These are phyloP conservation scores for Telmatochromis sp. DNA, from an alignment of 2,113 vertebrate genomes.

Conservation along the genomic window DNA sequence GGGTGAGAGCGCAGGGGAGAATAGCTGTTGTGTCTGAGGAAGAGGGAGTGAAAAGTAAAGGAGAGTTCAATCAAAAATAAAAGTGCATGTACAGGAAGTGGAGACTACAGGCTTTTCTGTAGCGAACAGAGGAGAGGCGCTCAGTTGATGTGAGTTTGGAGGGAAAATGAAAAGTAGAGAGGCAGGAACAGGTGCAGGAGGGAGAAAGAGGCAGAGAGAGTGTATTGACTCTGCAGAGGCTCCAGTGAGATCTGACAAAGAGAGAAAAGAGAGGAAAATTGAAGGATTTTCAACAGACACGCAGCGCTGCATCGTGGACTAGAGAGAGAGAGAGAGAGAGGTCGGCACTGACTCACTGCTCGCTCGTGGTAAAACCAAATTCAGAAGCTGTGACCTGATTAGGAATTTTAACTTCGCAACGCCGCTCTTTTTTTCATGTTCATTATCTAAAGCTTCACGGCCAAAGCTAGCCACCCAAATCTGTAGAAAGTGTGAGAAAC, in stretches of 20 bases:
- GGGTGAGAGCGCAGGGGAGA: background rate
- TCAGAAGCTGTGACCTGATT: background rate
- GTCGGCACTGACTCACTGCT: background rate
- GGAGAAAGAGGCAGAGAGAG: background rate
- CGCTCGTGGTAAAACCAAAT: background rate
- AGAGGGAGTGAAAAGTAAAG: background rate
- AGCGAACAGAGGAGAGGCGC: background rate
- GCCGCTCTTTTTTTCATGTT: background rate
- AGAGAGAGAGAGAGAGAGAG: background rate
- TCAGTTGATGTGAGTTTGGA: background rate
- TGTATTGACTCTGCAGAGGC: background rate
- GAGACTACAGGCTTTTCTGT: background rate
- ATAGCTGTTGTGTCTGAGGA: background rate
- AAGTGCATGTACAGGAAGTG: background rate
- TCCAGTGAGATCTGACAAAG: background rate
- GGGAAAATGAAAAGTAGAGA: background rate
- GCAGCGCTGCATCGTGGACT: background rate
- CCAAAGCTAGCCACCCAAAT: background rate
- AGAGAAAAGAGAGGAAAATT: background rate
- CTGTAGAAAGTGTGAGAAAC: background rate
- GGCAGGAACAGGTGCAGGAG: background rate
- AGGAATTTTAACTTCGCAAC: background rate
- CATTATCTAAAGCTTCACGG: background rate
- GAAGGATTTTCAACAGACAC: background rate
- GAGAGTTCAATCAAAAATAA: background rate